phyloP scores from a whole-genome alignment of 2,797 vertebrate genomes.

The Falco cherrug region DNA sequence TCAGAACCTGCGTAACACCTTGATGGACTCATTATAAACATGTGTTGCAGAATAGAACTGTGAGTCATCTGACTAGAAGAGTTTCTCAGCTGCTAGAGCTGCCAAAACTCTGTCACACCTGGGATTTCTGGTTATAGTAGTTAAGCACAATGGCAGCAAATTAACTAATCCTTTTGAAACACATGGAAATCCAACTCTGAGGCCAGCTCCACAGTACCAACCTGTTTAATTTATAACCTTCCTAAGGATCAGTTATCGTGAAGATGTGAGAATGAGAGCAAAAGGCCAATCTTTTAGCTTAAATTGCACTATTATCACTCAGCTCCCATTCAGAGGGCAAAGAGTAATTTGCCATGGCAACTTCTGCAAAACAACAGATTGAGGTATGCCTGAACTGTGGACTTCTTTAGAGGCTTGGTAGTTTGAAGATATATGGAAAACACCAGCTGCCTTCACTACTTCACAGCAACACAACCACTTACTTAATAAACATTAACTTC shows the following conservation, averaged over 20 bases:
- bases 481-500: slow-evolving; percentile 32
- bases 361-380: slow-evolving; percentile 47
- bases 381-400: slow-evolving; percentile 56
- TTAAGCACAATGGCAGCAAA: background rate
- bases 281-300: slow-evolving; percentile 61
- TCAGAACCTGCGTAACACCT: background rate
- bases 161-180: background rate
- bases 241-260: slow-evolving; percentile 38
- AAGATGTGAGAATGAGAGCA: slow-evolving; percentile 51
- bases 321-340: slow-evolving; percentile 42
- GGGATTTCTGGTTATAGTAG: background rate
- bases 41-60: background rate
- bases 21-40: background rate
- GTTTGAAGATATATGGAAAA: slow-evolving; percentile 28
- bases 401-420: background rate
- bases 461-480: background rate
- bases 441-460: background rate
- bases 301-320: slow-evolving; percentile 68
- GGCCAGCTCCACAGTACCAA: background rate
- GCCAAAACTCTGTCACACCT: background rate
- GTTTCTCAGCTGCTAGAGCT: background rate
- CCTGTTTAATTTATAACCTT: slow-evolving; percentile 72
- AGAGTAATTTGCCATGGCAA: slow-evolving; percentile 59
- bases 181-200: background rate
- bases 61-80: background rate